Evolutionary conservation across 2,797 vertebrate genomes (phyloP), one percentile per base, ranked within the genome.

Genomic region (Perodicticus potto): DNA sequence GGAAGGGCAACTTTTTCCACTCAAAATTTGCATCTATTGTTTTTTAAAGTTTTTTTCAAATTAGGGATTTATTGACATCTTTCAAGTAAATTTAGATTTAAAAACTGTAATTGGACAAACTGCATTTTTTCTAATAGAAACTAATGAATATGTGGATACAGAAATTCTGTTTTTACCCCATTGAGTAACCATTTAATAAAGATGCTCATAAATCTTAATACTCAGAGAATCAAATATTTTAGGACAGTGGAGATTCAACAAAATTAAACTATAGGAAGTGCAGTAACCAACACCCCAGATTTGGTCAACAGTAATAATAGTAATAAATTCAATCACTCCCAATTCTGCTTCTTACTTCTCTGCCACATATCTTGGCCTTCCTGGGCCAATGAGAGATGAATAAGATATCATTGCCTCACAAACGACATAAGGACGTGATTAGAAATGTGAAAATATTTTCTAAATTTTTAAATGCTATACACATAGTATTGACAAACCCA

Each of bases 21-120:
- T 63, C 13, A 55, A 70, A 86, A 43, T 12, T 72, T 27, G 23
- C 37, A 29, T n/a, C 27, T 76, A 34, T 84, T 63, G 7, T 73
- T 89, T 90, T 94, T 69, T 65, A 77, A 1, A 49, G 23, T 37
- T 87, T 72, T 67, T 85, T 94, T 87, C 49, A 93, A 57, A 91
- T 57, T 90, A 80, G 23, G 65, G 67, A 34, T 61, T 77, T 77
- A 45, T 45, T 43, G 17, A 86, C 8, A 55, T 59, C 23, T 80
- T 73, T 91, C 76, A 76, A 96, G 40, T 67, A 88, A 77, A 87
- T 84, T 76, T 86, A 6, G 6, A 67, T 85, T 82, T 82, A 11
- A 34, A 91, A 94, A 69, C 29, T 45, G 55, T 59, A 3, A 76
- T 80, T 94, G 57, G 27, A 72, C 43, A 72, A 82, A 86, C 73